Percentiles rank a stretch among this genome's conserved stretches.
These are phyloP conservation scores for Dicyrtoma fusca DNA, from an alignment of 2,888 invertebrate species.

Conservation along the genomic window DNA sequence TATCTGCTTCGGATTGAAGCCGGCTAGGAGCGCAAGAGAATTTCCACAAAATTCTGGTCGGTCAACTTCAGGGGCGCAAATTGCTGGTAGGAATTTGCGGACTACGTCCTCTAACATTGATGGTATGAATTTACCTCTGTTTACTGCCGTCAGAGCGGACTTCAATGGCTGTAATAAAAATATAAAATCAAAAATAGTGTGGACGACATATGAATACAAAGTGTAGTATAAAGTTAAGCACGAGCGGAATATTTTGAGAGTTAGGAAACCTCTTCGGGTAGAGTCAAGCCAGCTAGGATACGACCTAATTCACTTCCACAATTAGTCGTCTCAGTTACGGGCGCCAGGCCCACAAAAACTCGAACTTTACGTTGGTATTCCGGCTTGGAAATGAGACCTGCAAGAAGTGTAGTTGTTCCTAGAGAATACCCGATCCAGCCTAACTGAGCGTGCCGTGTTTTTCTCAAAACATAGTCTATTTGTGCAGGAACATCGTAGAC, in stretches of 20 bases:
- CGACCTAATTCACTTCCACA: not conserved
- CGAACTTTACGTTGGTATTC: not conserved
- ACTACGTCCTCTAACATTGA: not conserved
- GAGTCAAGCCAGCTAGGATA: not conserved
- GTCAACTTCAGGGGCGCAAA: constrained; percentile 2
- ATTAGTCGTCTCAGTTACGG: not conserved
- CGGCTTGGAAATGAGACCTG: not conserved
- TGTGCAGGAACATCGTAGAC: not conserved
- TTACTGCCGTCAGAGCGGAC: not conserved
- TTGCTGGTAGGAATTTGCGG: not conserved
- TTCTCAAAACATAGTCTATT: not conserved
- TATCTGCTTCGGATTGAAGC: not conserved
- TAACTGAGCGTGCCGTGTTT: not conserved
- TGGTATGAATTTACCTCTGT: not conserved
- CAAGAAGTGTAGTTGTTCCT: not conserved
- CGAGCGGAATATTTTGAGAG: constrained; percentile 3
- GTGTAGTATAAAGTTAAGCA: too few species aligned
- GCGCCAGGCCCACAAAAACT: not conserved
- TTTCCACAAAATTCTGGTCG: not conserved
- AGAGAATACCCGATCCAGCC: constrained; percentile 11
- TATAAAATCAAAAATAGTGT: too few species aligned
- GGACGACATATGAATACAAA: too few species aligned
- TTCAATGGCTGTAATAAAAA: not conserved
- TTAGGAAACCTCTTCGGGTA: constrained; percentile 3
- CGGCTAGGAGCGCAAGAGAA: not conserved